Conservation (phyloP, 2,888 invertebrate genomes). For the Agrilus biguttatus region DNA sequence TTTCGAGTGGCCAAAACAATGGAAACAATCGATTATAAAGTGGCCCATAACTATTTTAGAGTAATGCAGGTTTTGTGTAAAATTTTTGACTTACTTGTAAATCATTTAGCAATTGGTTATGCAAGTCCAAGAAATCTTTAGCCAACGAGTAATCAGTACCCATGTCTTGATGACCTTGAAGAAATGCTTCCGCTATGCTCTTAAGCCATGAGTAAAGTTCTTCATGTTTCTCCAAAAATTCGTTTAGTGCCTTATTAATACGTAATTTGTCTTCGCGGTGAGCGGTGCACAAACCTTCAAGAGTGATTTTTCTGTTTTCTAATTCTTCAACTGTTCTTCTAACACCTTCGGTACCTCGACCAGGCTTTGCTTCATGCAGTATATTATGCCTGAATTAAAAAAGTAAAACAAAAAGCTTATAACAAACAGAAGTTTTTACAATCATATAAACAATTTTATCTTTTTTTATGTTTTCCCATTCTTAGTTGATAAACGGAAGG, state of each 20-base stretch:
- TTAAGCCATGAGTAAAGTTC: conserved; percentile 60
- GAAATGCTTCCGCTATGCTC: conserved; percentile 55
- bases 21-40: no score
- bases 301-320: conserved; percentile 54
- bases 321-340: conserved; percentile 53
- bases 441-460: no score
- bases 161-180: conserved; percentile 59
- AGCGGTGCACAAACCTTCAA: conserved; percentile 47
- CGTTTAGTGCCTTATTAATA: conserved; percentile 50
- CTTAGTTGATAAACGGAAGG: no score
- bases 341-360: conserved; percentile 50
- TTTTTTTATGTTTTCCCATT: no score
- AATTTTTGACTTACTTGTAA: conserved; percentile 39
- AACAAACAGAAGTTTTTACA: no score
- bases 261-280: conserved; percentile 54
- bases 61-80: background rate
- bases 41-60: no score
- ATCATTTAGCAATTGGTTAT: conserved; percentile 58
- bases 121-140: conserved; percentile 57
- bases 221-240: conserved; percentile 54
- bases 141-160: conserved; percentile 52
- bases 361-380: conserved; percentile 50
- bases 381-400: conserved; percentile 36
- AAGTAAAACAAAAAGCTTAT: no score
- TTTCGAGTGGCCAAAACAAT: no score